These are phyloP conservation scores for Anisognathus igniventris DNA, from an alignment of 2,797 vertebrate species.

Conservation along the genomic window DNA sequence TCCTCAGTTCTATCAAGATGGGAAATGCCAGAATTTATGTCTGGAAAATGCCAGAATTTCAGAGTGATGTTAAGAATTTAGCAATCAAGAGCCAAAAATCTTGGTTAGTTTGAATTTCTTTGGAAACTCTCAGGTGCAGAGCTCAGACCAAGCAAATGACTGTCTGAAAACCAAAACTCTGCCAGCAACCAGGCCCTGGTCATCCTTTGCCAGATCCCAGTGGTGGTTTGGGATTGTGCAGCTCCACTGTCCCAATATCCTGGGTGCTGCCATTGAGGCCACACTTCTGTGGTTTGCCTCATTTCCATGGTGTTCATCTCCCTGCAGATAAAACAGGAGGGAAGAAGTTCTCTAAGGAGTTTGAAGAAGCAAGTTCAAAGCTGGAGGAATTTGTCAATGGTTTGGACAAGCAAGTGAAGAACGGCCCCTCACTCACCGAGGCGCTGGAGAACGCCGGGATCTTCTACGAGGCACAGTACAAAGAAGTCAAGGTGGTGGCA, in stretches of 20 bases:
- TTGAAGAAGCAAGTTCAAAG: slow-evolving; percentile 94
- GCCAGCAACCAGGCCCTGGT: background rate
- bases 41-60: background rate
- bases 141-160: background rate
- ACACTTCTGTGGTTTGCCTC: background rate
- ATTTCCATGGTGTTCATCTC: background rate
- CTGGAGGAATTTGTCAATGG: slow-evolving; percentile 92
- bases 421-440: slow-evolving; percentile 86
- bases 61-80: background rate
- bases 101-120: background rate
- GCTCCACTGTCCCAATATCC: background rate
- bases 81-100: background rate
- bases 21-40: background rate
- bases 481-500: slow-evolving; percentile 96
- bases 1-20: background rate
- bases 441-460: slow-evolving; percentile 92
- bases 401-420: slow-evolving; percentile 89
- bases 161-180: background rate
- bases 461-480: slow-evolving; percentile 97
- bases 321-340: slow-evolving; percentile 92
- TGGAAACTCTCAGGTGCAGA: background rate
- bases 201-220: background rate
- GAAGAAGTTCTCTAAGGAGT: slow-evolving; percentile 95
- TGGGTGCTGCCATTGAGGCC: rapidly evolving
- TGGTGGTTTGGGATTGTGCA: background rate